A percentile compares a stretch with the other conserved stretches of the same genome.
Conservation (phyloP, 2,797 vertebrate genomes). For the Coreius guichenoti region DNA sequence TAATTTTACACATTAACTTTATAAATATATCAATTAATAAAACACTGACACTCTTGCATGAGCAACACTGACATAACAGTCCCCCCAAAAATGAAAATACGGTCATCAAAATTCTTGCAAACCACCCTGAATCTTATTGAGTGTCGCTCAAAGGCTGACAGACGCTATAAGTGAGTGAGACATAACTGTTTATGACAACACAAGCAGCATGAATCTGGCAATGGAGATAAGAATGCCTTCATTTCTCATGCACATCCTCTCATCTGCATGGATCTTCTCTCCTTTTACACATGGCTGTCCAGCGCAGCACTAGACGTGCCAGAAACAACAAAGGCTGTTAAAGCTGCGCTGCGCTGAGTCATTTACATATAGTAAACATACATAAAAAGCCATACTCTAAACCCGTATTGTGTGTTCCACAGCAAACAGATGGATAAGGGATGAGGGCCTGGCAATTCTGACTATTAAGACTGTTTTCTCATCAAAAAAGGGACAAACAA, state of each 20-base stretch:
- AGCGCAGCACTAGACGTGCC: not conserved
- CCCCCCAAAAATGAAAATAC: not conserved
- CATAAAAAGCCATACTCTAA: not conserved
- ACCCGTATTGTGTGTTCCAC: not conserved
- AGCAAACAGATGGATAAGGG: not conserved
- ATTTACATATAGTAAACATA: slow-evolving; percentile 7
- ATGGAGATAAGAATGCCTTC: slow-evolving; percentile 9
- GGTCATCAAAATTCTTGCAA: not conserved
- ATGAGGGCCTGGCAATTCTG: not conserved
- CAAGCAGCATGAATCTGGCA: slow-evolving; percentile 27
- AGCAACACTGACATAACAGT: not conserved
- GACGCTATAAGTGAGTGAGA: not conserved
- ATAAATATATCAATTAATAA: not conserved
- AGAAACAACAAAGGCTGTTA: slow-evolving; percentile 12
- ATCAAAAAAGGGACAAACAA: not conserved
- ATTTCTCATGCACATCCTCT: slow-evolving; percentile 13
- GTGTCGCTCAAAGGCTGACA: slow-evolving; percentile 20
- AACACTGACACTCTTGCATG: not conserved
- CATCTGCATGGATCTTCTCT: not conserved
- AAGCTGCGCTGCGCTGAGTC: not conserved
- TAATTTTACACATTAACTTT: not conserved
- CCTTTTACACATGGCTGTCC: not conserved
- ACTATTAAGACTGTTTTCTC: not conserved
- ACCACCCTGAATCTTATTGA: slow-evolving; percentile 3
- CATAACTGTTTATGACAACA: slow-evolving; percentile 15